Conservation (phyloP, 2,888 invertebrate species). For the Cancer borealis region DNA sequence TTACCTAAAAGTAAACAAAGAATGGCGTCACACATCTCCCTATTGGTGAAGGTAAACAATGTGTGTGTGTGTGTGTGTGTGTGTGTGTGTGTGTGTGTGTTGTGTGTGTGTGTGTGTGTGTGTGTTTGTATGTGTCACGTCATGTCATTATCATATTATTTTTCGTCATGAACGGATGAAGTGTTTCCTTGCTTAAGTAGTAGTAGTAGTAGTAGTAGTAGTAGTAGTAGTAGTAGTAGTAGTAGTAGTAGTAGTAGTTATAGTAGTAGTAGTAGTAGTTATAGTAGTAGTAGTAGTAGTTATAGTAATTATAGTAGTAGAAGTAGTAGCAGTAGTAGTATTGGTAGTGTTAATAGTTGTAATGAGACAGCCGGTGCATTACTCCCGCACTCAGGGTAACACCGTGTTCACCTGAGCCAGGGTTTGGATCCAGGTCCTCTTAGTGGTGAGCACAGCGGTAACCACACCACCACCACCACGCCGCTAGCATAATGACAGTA, state of each 20-base stretch:
- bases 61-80: constrained; percentile 36
- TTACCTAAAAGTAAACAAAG: constrained; percentile 10
- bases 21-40: neutral
- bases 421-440: too few species aligned
- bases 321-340: too few species aligned
- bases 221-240: too few species aligned
- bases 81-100: constrained; percentile 24
- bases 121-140: neutral
- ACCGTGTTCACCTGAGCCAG: too few species aligned
- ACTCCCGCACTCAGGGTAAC: too few species aligned
- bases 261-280: constrained; percentile 2
- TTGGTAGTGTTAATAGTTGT: too few species aligned
- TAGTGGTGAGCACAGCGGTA: too few species aligned
- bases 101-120: neutral
- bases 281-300: neutral
- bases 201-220: neutral
- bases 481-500: too few species aligned
- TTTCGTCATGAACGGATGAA: neutral
- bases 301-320: too few species aligned
- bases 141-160: neutral
- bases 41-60: neutral
- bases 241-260: neutral
- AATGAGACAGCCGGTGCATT: too few species aligned
- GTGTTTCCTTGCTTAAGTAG: neutral
- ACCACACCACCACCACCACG: too few species aligned